Percentiles rank a stretch among this genome's conserved stretches.
phyloP scores from a whole-genome alignment of 2,113 vertebrate genomes.

The Tachysurus vachellii region DNA sequence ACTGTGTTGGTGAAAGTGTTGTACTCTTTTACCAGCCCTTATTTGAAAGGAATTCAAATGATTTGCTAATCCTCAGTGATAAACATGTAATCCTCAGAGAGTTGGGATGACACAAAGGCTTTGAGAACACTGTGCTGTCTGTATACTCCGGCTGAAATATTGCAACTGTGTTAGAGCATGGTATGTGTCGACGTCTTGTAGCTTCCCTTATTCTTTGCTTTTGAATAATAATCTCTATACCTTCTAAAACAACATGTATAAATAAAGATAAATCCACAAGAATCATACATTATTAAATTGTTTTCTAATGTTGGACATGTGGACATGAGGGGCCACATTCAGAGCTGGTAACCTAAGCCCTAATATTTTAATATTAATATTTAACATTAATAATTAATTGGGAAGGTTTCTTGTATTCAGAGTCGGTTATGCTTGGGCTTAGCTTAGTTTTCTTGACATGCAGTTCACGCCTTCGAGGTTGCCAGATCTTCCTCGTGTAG shows the following conservation, averaged over 20 bases:
- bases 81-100: constrained; percentile 31
- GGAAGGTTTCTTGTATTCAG: neutral
- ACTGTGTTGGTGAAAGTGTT: neutral
- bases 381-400: neutral
- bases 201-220: neutral
- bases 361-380: too few species aligned
- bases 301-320: neutral
- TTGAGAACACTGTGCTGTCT: neutral
- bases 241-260: neutral
- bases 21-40: neutral
- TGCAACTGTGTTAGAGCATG: neutral
- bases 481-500: neutral
- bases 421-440: neutral
- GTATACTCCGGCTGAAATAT: neutral
- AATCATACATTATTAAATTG: neutral
- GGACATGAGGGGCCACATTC: neutral
- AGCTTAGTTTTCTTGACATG: neutral
- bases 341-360: neutral
- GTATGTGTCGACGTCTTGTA: neutral
- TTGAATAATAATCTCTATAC: neutral
- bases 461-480: neutral
- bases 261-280: neutral
- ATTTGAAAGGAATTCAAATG: constrained; percentile 23
- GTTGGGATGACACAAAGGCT: constrained; percentile 20
- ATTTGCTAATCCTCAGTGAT: constrained; percentile 25